Evolutionary conservation across 2,888 invertebrate species (phyloP).

Genomic region (Lepetodrilus schrolli): DNA sequence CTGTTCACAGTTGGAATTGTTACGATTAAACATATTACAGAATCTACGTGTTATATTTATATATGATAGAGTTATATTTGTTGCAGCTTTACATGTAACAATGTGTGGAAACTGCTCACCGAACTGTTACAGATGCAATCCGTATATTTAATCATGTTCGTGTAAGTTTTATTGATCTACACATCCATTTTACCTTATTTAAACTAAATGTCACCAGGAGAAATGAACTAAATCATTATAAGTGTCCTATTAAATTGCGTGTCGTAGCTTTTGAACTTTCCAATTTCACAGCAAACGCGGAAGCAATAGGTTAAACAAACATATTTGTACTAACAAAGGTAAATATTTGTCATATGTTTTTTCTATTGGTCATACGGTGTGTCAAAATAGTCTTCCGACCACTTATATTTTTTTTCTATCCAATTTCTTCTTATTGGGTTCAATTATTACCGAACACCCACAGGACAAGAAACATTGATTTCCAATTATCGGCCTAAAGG

Average conservation of each 20-base stretch:
- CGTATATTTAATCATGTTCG: too few relatives aligned
- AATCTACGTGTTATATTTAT: too few relatives aligned
- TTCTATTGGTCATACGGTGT: conserved; percentile 8
- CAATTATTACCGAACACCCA: neutral
- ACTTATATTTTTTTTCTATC: conserved; percentile 15
- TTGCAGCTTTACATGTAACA: too few relatives aligned
- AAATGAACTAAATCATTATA: neutral
- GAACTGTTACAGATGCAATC: too few relatives aligned
- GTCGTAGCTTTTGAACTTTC: neutral
- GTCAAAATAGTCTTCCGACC: conserved; percentile 4
- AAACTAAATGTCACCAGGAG: conserved; percentile 1
- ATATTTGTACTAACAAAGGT: neutral
- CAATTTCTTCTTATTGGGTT: neutral
- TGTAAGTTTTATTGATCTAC: too few relatives aligned
- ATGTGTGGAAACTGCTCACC: too few relatives aligned
- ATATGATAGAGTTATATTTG: too few relatives aligned
- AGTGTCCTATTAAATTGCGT: neutral
- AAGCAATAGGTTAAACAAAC: neutral
- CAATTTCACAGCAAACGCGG: neutral
- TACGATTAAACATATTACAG: too few relatives aligned
- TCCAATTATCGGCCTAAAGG: conserved; percentile 1
- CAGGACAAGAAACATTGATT: neutral
- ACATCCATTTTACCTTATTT: conserved; percentile 1
- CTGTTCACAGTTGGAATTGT: too few relatives aligned
- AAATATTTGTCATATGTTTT: conserved; percentile 12